Base-by-base conservation (phyloP, 2,888 invertebrate species). In the Aspidapion aeneum region DNA sequence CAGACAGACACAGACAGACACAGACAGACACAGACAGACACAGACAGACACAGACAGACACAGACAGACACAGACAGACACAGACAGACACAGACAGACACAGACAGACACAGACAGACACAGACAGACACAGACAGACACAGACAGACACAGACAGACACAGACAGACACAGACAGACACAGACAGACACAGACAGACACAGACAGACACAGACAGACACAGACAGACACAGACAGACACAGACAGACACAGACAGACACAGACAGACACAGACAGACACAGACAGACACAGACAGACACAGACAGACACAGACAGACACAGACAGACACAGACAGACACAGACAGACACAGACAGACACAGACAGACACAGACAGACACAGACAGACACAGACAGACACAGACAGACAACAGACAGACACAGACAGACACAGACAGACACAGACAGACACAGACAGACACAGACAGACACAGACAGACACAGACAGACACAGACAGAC, bases 141-240 rank as follows among this genome's bases (percentile, higher is more conserved):
- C 21, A 57, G 20, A 57, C 20, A 57, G 20, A 57, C 57, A 57
- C 21, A 57, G 20, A 20, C 20, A 57, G 20, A 57, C 57, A 57
- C 21, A 57, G 20, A 57, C 20, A 57, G 20, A 20, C 57, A 57
- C 21, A 57, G 20, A 57, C 20, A 57, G 20, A 20, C 57, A 57
- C 21, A 57, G 12, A 57, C 57, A 18, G 57, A 55, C 20, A 55
- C 20, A 55, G 19, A 55, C 20, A 55, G 20, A 55, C 20, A 55
- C 20, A 55, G 19, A 55, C 20, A 57, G 21, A 57, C 21, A 57
- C 21, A 57, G 20, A 57, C 57, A 57, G 57, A 57, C 57, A 57
- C 21, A 57, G 20, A 57, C 57, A 57, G 57, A 57, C 57, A 57
- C 21, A 57, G 20, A 57, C 57, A 57, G 57, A 57, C 57, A 57